Base-by-base conservation (phyloP, 2,888 invertebrate species). In the Notodromas monacha region DNA sequence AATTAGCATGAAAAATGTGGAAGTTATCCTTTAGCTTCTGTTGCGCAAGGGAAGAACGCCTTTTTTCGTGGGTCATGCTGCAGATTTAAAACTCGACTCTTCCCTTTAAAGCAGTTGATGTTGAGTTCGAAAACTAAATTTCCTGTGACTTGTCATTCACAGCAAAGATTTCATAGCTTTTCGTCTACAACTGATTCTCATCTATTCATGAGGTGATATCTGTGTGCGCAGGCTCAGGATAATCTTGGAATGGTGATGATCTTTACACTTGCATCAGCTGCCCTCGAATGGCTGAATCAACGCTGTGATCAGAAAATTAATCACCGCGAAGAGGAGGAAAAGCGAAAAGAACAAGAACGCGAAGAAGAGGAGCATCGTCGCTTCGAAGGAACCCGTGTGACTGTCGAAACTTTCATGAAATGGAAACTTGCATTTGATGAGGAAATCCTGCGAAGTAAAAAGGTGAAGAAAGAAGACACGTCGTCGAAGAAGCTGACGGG, bases 191-290 rank as follows among this genome's bases (percentile, higher is more conserved):
- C 8, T 26, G 15, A 16, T 15, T 16, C 31, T 15, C 26, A 31
- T 33, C 27, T 31, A 33, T 28, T 36, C n/a, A n/a, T n/a, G n/a
- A n/a, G n/a, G n/a, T n/a, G n/a, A n/a, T n/a, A n/a, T n/a, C n/a
- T n/a, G n/a, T n/a, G 32, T 34, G 48, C 46, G n/a, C 41, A 65
- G 65, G 72, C 68, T 33, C 56, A 66, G 37, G 77, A 79, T 45
- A 86, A 81, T 52, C 45, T 89, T 31, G 92, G 92, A 2, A 86
- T 79, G 72, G 89, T 79, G 21, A 86, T 92, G 84, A 64, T 89
- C 26, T 57, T 56, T 38, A 81, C 81, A 14, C 50, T 92, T 40
- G 84, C 89, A 6, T 77, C 81, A 26, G 66, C 73, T 13, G 72
- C 77, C 3, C 76, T 81, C 45, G 86, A 89, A 49, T 77, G 77